Evolutionary conservation across 2,797 vertebrate species (phyloP).

Genomic region (Acanthiza pusilla): DNA sequence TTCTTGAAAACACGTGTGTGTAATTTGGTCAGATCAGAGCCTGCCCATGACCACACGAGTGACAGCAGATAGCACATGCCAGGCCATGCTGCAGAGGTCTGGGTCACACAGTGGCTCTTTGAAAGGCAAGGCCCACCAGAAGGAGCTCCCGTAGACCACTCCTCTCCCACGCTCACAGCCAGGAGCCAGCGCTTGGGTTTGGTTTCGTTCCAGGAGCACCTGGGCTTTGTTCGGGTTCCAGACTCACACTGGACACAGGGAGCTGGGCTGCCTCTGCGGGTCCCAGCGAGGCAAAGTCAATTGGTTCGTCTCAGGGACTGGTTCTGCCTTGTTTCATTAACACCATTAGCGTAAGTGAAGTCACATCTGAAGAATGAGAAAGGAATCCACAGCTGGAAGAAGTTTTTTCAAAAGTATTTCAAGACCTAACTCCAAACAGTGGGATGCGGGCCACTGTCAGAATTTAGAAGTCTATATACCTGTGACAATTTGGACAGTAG

Average conservation of each 20-base stretch:
- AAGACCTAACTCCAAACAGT: background rate
- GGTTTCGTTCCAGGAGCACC: background rate
- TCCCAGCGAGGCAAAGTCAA: background rate
- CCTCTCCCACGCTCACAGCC: background rate
- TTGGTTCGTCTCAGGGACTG: background rate
- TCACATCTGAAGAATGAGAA: background rate
- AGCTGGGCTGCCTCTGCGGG: background rate
- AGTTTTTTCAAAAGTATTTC: background rate
- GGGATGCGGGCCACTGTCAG: background rate
- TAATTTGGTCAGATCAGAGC: background rate
- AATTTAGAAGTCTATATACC: background rate
- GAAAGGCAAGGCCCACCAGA: background rate
- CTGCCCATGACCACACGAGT: accelerated
- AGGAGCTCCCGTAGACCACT: background rate
- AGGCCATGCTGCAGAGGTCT: background rate
- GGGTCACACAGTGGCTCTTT: background rate
- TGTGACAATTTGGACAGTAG: background rate
- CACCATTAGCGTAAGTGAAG: background rate
- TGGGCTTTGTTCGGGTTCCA: background rate
- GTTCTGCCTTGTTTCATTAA: background rate
- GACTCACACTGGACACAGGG: background rate
- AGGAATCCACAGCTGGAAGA: background rate
- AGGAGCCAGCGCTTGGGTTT: background rate
- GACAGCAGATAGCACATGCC: background rate
- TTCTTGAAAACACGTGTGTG: background rate